phyloP scores from a whole-genome alignment of 2,797 vertebrate species.

The Alfaro cultratus region DNA sequence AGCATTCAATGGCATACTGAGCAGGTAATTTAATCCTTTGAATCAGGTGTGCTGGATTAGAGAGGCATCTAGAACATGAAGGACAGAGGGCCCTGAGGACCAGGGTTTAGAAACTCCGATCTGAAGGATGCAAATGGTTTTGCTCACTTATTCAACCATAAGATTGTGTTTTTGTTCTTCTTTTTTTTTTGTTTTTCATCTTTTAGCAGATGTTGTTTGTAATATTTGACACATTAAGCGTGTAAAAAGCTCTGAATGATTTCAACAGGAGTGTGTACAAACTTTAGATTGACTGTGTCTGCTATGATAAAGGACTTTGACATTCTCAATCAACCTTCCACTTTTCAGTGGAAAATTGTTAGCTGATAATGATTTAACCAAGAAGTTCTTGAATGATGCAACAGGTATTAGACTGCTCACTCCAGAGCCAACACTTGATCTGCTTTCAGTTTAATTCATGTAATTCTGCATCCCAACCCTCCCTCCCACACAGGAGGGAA shows the following conservation, averaged over 20 bases:
- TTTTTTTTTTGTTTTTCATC: not conserved
- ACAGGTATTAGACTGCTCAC: slow-evolving; percentile 17
- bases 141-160: not conserved
- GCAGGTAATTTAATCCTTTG: not conserved
- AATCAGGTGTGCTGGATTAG: not conserved
- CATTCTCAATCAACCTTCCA: not conserved
- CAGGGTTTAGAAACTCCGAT: not conserved
- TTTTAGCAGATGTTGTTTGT: not conserved
- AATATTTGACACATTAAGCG: not conserved
- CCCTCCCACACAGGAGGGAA: slow-evolving; percentile 57
- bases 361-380: slow-evolving; percentile 13
- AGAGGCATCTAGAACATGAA: not conserved
- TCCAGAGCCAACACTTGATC: slow-evolving; percentile 24
- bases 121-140: not conserved
- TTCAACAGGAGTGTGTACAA: not conserved
- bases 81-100: not conserved
- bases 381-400: slow-evolving; percentile 24
- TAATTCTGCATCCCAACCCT: slow-evolving; percentile 61
- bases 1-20: not conserved
- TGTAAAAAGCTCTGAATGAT: not conserved
- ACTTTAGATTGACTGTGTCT: not conserved
- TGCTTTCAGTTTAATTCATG: slow-evolving; percentile 51
- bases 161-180: not conserved
- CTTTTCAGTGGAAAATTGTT: slow-evolving; percentile 10
- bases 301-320: not conserved